phyloP scores from a whole-genome alignment of 2,797 vertebrate species.

The Hybognathus amarus region DNA sequence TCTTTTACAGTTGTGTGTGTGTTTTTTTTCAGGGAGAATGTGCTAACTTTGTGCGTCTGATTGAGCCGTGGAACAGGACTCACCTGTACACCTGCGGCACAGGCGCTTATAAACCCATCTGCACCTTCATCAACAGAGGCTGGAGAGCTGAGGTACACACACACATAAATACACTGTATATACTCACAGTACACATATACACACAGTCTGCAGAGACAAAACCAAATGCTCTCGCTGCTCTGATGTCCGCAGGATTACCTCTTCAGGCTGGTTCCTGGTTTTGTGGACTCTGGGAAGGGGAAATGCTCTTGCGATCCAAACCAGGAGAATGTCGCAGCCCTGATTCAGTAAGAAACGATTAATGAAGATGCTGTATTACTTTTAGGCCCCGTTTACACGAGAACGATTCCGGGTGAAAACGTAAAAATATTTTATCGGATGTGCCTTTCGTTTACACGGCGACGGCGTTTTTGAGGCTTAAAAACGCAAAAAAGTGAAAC shows the following conservation, averaged over 20 bases:
- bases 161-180: conserved; percentile 11
- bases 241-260: conserved; percentile 82
- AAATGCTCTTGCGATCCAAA: conserved; percentile 87
- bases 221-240: conserved; percentile 2
- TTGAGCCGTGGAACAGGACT: conserved; percentile 87
- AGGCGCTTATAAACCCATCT: conserved; percentile 85
- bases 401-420: no score
- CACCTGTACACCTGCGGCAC: conserved; percentile 87
- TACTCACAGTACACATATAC: background rate
- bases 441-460: no score
- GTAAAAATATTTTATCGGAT: no score
- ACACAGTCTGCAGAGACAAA: background rate
- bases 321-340: conserved; percentile 80
- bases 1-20: background rate
- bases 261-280: conserved; percentile 83
- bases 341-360: conserved; percentile 78
- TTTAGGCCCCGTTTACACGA: no score
- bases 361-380: background rate
- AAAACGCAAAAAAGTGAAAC: no score
- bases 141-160: conserved; percentile 84
- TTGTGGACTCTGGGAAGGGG: conserved; percentile 84
- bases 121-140: conserved; percentile 84
- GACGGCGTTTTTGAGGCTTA: no score
- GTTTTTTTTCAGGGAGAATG: conserved; percentile 80
- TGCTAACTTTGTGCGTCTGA: conserved; percentile 85